Evolutionary conservation across 2,113 vertebrate genomes (phyloP).

Genomic region (Elephas maximus): DNA sequence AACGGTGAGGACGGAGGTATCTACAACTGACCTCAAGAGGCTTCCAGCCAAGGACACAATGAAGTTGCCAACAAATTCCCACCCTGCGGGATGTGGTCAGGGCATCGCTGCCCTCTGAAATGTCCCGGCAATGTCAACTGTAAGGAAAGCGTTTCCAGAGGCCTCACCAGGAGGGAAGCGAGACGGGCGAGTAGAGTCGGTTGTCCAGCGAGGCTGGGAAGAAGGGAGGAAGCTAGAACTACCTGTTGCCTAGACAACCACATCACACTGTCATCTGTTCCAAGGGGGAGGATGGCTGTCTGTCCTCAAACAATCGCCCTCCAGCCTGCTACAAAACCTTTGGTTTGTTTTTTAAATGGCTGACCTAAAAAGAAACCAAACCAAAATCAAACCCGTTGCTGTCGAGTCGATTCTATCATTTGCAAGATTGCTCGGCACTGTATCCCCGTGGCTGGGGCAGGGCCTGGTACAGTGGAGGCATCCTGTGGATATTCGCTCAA

Average conservation of each 20-base stretch:
- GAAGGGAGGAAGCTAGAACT: background rate
- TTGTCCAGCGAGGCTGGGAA: background rate
- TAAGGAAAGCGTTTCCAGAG: background rate
- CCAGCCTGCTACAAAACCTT: background rate
- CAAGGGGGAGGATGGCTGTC: background rate
- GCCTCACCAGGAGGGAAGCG: background rate
- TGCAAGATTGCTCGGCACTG: background rate
- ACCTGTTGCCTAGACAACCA: background rate
- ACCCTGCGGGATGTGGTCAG: background rate
- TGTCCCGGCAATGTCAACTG: background rate
- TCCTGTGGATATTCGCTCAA: too few species aligned
- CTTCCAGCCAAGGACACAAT: background rate
- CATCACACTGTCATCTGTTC: rapidly evolving
- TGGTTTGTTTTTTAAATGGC: background rate
- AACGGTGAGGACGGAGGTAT: rapidly evolving
- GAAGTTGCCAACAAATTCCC: background rate
- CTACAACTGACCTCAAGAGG: background rate
- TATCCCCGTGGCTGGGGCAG: background rate
- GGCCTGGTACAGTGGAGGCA: background rate
- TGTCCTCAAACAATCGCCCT: background rate
- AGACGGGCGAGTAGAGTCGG: background rate
- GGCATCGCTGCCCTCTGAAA: background rate
- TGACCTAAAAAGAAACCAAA: background rate
- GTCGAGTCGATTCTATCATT: too few species aligned
- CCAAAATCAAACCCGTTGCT: background rate